These are phyloP conservation scores for Pholis gunnellus DNA, from an alignment of 2,113 vertebrate species.

Conservation along the genomic window DNA sequence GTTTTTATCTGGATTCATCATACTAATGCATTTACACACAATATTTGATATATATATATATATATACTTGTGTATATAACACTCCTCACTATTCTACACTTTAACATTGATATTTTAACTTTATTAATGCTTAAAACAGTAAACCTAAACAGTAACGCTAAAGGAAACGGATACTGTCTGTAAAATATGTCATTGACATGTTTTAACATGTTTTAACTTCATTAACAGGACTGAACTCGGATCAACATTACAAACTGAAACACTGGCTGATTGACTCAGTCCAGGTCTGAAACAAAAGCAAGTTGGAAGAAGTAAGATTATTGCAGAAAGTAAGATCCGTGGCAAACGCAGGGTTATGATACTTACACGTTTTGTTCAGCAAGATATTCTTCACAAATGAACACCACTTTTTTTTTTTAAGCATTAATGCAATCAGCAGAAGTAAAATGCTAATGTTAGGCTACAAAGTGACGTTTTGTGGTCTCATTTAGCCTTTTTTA, in stretches of 20 bases:
- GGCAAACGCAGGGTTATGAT: not conserved
- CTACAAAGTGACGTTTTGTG: not conserved
- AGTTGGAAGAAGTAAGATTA: not conserved
- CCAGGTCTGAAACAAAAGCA: not conserved
- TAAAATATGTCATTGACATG: not conserved
- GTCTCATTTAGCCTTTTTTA: not conserved
- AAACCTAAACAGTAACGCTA: not conserved
- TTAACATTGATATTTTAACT: not conserved
- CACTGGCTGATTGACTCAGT: not conserved
- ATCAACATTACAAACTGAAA: not conserved
- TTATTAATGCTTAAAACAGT: not conserved
- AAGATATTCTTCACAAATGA: not conserved
- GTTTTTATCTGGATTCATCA: not conserved
- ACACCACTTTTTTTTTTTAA: too few relatives aligned
- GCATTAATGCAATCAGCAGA: not conserved
- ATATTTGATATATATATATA: not conserved
- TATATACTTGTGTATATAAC: too few relatives aligned
- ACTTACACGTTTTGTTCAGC: not conserved
- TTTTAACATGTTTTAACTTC: not conserved
- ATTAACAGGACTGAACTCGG: not conserved
- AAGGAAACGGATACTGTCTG: not conserved
- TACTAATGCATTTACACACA: not conserved
- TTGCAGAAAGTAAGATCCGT: not conserved
- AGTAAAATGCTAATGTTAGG: not conserved
- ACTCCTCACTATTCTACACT: not conserved